phyloP scores from a whole-genome alignment of 2,113 vertebrate species.

The Crotalus helleri region DNA sequence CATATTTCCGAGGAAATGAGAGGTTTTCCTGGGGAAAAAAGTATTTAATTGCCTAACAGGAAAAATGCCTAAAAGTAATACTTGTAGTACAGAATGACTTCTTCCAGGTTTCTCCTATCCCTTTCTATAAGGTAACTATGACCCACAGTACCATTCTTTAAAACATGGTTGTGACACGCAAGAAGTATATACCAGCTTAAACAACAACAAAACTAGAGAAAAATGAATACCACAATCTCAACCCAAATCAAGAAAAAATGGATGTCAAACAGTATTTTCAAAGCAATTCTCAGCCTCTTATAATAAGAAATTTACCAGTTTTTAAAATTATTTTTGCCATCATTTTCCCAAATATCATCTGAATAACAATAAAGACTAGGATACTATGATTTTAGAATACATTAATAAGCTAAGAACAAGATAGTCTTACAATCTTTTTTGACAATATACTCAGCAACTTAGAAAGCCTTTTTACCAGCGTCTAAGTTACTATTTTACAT shows the following conservation, averaged over 20 bases:
- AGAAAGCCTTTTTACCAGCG: background rate
- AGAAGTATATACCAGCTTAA: background rate
- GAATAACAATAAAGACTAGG: background rate
- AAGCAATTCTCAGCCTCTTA: background rate
- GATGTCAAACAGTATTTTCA: background rate
- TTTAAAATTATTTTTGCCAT: background rate
- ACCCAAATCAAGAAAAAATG: background rate
- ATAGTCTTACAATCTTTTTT: background rate
- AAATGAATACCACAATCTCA: background rate
- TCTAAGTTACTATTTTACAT: background rate
- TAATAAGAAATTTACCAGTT: background rate
- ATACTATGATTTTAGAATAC: background rate
- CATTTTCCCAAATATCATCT: background rate
- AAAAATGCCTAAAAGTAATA: background rate
- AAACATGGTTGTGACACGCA: background rate
- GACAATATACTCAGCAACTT: background rate
- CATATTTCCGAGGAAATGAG: background rate
- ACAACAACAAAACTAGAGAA: background rate
- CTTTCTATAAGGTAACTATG: background rate
- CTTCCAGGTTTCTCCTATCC: background rate
- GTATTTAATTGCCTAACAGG: background rate
- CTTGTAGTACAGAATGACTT: background rate
- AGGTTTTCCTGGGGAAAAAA: background rate
- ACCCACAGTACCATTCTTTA: background rate
- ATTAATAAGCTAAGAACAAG: background rate